Conservation (phyloP, 2,797 vertebrate genomes). For the Hoplostethus mediterraneus region DNA sequence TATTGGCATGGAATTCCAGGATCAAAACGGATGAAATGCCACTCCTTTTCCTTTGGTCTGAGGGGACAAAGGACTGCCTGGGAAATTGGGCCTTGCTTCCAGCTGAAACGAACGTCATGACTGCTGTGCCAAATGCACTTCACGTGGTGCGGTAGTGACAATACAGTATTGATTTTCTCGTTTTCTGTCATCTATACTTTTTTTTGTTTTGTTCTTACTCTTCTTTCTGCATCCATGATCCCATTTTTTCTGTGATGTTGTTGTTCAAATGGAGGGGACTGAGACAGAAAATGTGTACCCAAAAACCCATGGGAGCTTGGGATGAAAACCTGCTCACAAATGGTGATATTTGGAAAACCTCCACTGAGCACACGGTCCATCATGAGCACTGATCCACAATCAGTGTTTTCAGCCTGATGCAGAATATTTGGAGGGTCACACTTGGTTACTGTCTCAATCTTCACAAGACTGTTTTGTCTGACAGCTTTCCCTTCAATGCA, state of each 20-base stretch:
- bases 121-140: slow-evolving; percentile 23
- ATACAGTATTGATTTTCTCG: slow-evolving; percentile 29
- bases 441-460: neutral
- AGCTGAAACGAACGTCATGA: neutral
- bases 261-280: neutral
- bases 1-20: neutral
- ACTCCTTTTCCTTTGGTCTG: neutral
- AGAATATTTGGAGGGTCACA: neutral
- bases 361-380: neutral
- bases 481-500: neutral
- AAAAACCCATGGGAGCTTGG: neutral
- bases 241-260: neutral
- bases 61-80: slow-evolving; percentile 1
- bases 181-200: too few species aligned
- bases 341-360: neutral
- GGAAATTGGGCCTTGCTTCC: slow-evolving; percentile 11
- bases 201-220: neutral
- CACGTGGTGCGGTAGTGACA: slow-evolving; percentile 6
- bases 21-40: neutral
- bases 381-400: neutral
- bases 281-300: neutral
- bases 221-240: neutral
- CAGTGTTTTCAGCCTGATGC: neutral
- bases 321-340: neutral
- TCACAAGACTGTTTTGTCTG: neutral